Evolutionary conservation across 2,888 invertebrate genomes (phyloP), one percentile per base, ranked within the genome.

Genomic region (Eulithis testata): DNA sequence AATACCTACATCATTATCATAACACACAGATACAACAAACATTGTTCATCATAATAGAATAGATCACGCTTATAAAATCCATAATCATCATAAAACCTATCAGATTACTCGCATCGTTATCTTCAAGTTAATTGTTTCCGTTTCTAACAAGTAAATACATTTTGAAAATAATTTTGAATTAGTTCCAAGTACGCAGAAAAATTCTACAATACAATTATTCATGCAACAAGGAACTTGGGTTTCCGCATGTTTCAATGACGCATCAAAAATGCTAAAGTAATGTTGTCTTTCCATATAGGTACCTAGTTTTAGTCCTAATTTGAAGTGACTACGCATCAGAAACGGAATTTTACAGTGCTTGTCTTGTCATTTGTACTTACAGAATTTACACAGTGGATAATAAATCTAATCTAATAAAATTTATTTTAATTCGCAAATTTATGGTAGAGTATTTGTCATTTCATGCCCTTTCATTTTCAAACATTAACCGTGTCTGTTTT

Each of bases 161-260:
- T 58, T 45, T 64, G 53, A 65, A 61, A 69, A 68, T 64, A 53
- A 68, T 69, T 62, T 72, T 73, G 69, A 72, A 66, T 68, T 70
- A 66, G 68, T 55, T 73, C 69, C 72, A 73, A 73, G 65, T 68
- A 61, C 71, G 69, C 37, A 73, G 67, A 73, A 73, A 71, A 68
- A 70, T 49, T 52, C 43, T 58, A 67, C 53, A 51, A 72, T 58
- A 67, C 53, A 51, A 72, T 72, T 72, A 72, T 57, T 66, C 69
- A 68, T 65, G 63, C 58, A 70, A 65, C 49, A 60, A 70, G 71
- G 73, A 69, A 72, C 66, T 62, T 12, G 51, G 52, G 64, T 63
- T 73, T 73, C 73, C 73, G 73, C 73, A 59, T 73, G 65, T 55
- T 54, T 62, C 7, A 52, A 37, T 73, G 73, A 73, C 73, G 68